Conservation (phyloP, 2,888 invertebrate species). For the Morpho helenor region DNA sequence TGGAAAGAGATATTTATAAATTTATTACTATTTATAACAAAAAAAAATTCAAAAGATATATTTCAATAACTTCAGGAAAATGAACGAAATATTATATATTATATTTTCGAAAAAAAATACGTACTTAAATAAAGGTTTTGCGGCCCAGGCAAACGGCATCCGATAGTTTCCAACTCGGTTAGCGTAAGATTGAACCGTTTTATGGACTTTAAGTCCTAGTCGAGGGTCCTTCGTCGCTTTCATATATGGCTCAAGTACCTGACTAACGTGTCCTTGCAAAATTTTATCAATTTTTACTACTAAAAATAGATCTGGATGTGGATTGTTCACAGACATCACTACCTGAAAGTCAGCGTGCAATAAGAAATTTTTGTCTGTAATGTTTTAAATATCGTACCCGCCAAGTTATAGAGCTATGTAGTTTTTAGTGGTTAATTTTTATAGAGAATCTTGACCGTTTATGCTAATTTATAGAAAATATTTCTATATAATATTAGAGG, state of each 20-base stretch:
- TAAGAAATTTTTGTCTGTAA: too few relatives aligned
- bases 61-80: too few relatives aligned
- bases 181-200: conserved; percentile 87
- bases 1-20: too few relatives aligned
- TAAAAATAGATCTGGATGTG: conserved; percentile 93
- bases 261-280: conserved; percentile 91
- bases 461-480: too few relatives aligned
- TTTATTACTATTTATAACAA: too few relatives aligned
- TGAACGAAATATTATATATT: too few relatives aligned
- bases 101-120: conserved; percentile 1
- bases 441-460: too few relatives aligned
- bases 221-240: conserved; percentile 89
- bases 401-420: too few relatives aligned
- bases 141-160: conserved; percentile 99
- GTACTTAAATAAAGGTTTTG: conserved; percentile 88
- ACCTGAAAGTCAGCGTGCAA: conserved; percentile 76
- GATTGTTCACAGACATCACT: conserved; percentile 92
- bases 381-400: too few relatives aligned
- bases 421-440: too few relatives aligned
- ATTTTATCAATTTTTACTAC: conserved; percentile 97
- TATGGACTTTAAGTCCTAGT: conserved; percentile 88
- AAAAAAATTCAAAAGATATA: too few relatives aligned
- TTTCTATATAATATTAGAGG: too few relatives aligned
- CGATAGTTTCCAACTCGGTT: conserved; percentile 92
- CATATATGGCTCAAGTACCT: conserved; percentile 92